Evolutionary conservation across 2,797 vertebrate species (phyloP), one percentile per base, ranked within the genome.

Genomic region (Myotis findleyi): DNA sequence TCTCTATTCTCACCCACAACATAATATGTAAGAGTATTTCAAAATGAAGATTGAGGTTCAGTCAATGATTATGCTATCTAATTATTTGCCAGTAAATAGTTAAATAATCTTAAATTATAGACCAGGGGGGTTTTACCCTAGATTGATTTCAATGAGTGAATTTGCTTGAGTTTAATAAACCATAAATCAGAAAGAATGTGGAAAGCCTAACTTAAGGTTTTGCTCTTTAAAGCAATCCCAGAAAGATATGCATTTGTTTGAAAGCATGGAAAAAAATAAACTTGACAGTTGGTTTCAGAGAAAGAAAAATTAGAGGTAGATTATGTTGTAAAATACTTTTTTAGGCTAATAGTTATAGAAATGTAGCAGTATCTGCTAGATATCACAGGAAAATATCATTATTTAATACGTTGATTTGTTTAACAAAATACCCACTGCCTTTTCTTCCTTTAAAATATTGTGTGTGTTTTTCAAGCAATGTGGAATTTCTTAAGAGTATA

Each of bases 101-200:
- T 94, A 98, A 97, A 97, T 97, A 98, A 98, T 96, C 96, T 97
- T 97, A 98, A 98, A 98, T 97, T 98, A 97, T 95, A 97, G 91
- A 97, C 97, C 97, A 96, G 91, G 96, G 71, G 16, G 0, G 53
- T 95, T 97, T 95, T 69, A 95, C 94, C 97, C 89, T 91, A 94
- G 96, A 94, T 83, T 97, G 93, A 96, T 92, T 97, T 96, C 94
- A 91, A 38, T 3, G 12, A 97, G 64, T 97, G 92, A 96, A 87
- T 92, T 97, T 90, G 77, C 68, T 84, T 89, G 87, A 96, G 59
- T 97, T 97, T 98, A 97, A 97, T 96, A 95, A 80, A 73, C 66
- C 92, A 72, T 95, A 96, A 97, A 96, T 83, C 69, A 91, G 95
- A 97, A 8, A 68, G n/a, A 49, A 89, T 91, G 13, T 66, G 95